phyloP scores from a whole-genome alignment of 1,140 invertebrate genomes.

The Schlechtendalia chinensis region DNA sequence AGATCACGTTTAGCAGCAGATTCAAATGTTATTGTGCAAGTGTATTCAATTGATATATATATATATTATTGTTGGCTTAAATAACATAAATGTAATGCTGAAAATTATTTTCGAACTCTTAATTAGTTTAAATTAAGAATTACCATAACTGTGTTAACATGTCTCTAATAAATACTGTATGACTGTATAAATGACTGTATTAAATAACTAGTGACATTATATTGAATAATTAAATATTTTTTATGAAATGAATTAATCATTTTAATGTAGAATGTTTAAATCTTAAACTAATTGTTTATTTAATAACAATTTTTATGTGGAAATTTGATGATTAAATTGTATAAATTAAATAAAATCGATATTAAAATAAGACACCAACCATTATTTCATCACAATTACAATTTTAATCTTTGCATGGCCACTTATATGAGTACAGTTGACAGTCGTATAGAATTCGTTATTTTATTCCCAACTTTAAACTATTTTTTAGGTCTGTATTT shows the following conservation, averaged over 20 bases:
- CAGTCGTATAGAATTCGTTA: background rate
- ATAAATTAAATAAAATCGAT: background rate
- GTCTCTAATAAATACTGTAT: background rate
- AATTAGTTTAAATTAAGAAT: background rate
- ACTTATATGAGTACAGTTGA: too few relatives aligned
- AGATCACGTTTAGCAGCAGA: background rate
- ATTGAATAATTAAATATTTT: background rate
- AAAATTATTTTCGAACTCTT: slow-evolving; percentile 3
- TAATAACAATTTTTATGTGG: background rate
- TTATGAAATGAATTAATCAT: background rate
- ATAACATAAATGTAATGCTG: background rate
- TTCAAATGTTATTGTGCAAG: background rate
- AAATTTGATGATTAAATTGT: background rate
- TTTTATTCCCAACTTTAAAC: background rate
- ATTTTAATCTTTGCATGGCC: background rate
- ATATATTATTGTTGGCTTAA: background rate
- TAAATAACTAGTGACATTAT: background rate
- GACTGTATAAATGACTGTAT: too few relatives aligned
- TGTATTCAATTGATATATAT: slow-evolving; percentile 10
- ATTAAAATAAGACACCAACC: background rate
- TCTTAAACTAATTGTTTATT: too few relatives aligned
- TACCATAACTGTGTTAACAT: background rate
- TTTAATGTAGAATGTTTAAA: background rate
- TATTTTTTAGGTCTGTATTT: background rate
- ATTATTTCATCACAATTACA: slow-evolving; percentile 1